Base-by-base conservation (phyloP, 2,113 vertebrate genomes). In the Zingel zingel region DNA sequence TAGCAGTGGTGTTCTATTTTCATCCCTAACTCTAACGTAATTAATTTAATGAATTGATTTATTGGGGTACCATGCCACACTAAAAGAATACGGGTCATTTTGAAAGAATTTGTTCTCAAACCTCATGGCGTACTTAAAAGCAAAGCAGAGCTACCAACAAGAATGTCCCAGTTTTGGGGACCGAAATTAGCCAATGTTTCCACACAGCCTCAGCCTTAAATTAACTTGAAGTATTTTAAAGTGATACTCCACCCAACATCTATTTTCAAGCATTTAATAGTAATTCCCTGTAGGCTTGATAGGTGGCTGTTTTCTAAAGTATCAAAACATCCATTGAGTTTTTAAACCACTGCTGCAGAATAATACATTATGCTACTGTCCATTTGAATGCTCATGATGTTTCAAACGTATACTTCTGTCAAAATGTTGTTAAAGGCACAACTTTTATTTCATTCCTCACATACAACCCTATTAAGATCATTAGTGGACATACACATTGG, bases 211-310 rank as follows among this genome's bases (percentile, higher is more conserved):
- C 70, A 75, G 77, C 71, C 39, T 66, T 57, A 62, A 87, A 84
- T 88, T 74, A 82, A 85, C 74, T 77, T 70, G 48, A 79, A 85
- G 86, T 67, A 82, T 82, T 75, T 86, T 74, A 65, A 85, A 89
- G 45, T 68, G 23, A 61, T 80, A 78, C 79, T 81, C 85, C 77
- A 84, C 72, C 84, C 81, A 79, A 74, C 72, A 21, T 81, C 56
- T 78, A 13, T 75, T 87, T 86, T 63, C 47, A 62, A 43, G 74
- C 57, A 88, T 84, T 87, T 74, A 74, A 90, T 86, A 82, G 77
- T 50, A 19, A 74, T 83, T 85, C 23, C 33, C 50, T 57, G 14
- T 25, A 61, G 56, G 64, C 53, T 83, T 76, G 14, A 86, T 69
- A 73, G 54, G 79, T 81, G 69, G 67, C 65, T 86, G 79, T 51